Evolutionary conservation across 2,113 vertebrate genomes (phyloP).

Genomic region (Vireo altiloquus): DNA sequence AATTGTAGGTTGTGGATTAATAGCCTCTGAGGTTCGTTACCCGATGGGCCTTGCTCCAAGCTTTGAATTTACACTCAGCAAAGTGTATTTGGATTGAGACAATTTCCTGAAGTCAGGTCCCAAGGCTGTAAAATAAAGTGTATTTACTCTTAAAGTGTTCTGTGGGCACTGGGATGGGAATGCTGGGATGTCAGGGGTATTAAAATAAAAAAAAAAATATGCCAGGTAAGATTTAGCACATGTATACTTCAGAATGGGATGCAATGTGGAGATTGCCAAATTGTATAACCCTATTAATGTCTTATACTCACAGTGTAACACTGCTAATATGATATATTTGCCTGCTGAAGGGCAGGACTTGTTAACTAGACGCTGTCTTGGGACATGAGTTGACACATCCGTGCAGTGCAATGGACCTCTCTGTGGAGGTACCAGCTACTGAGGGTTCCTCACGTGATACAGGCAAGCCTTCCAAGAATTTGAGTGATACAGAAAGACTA

Average conservation of each 20-base stretch:
- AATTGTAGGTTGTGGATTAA: constrained; percentile 73
- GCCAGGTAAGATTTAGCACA: neutral
- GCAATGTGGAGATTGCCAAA: neutral
- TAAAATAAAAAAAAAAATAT: neutral
- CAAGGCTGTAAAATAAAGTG: constrained; percentile 28
- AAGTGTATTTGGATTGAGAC: constrained; percentile 57
- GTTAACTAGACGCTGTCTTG: neutral
- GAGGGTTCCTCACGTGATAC: neutral
- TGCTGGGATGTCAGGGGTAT: neutral
- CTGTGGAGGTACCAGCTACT: neutral
- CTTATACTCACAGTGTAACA: neutral
- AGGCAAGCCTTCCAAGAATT: neutral
- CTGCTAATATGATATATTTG: neutral
- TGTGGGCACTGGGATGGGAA: neutral
- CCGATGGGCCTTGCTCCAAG: constrained; percentile 55
- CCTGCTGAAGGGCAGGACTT: neutral
- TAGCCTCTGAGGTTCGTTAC: constrained; percentile 61
- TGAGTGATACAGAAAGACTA: neutral
- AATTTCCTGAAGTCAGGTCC: constrained; percentile 25
- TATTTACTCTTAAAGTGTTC: constrained; percentile 17
- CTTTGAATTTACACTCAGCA: constrained; percentile 50
- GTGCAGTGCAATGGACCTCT: neutral
- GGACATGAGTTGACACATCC: neutral
- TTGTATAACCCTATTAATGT: neutral
- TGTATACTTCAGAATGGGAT: neutral